Evolutionary conservation across 2,113 vertebrate species (phyloP), one percentile per base, ranked within the genome.

Genomic region (Sinocyclocheilus anshuiensis): DNA sequence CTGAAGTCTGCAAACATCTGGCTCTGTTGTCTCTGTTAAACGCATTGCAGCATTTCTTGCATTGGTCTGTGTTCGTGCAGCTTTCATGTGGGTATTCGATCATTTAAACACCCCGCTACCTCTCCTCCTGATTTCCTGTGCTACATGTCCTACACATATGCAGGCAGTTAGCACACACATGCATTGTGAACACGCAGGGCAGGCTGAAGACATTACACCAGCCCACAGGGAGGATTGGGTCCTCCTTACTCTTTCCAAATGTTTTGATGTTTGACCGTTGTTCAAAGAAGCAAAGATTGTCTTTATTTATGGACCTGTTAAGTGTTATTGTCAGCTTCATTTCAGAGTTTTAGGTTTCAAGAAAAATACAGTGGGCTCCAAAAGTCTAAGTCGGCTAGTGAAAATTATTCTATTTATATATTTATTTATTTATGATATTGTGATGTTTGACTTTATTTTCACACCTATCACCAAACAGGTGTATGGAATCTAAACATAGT

Each of bases 161-260:
- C 36, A 77, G 81, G 24, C 81, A 86, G 76, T 89, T 89, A 88
- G 45, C 84, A 26, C 77, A 76, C 77, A 67, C 81, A 86, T 71
- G 84, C 81, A 50, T 39, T 53, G 20, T 75, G 71, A 71, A 86
- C 26, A 33, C 7, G 33, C 63, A 74, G 79, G 80, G 29, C 50
- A 86, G 20, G 16, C 81, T 79, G 83, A 72, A 86, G 29, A 82
- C 53, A 88, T 84, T 81, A 86, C 36, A 71, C 29, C 53, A 83
- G n/a, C 26, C 22, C 72, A 75, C 7, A 42, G 59, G 75, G 81
- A 55, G 42, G 53, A 63, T 71, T 74, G 61, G 29, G 45, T 33
- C 10, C 50, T 29, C 22, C 42, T 89, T 63, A 84, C 67, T 39
- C 74, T 87, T 61, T 79, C 83, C 75, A 69, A 84, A 84, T 81